Conservation (phyloP, 2,888 invertebrate species). For the Agonum fuliginosum region DNA sequence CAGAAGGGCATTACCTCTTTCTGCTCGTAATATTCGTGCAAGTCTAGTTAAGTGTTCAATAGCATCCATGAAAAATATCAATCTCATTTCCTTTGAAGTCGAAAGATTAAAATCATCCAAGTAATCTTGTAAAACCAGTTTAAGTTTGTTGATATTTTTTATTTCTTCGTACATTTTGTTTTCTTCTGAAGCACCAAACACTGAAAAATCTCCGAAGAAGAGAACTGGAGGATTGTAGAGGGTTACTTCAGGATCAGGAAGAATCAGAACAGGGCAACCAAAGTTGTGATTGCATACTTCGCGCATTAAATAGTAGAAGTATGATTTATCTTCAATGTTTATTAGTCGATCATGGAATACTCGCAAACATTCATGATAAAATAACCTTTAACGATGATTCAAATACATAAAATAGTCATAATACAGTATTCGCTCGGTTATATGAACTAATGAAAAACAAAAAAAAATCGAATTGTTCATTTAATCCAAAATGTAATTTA, state of each 20-base stretch:
- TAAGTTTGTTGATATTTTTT: constrained; percentile 82
- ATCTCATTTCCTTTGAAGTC: constrained; percentile 85
- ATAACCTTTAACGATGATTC: constrained; percentile 83
- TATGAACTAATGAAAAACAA: no score
- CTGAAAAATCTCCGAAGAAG: constrained; percentile 90
- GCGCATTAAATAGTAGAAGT: constrained; percentile 84
- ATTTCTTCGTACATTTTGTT: constrained; percentile 90
- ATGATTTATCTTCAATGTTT: constrained; percentile 86
- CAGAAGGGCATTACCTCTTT: constrained; percentile 91
- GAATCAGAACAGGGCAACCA: constrained; percentile 76
- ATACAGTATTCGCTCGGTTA: no score
- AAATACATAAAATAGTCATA: no score
- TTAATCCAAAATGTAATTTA: no score
- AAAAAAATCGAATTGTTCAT: no score
- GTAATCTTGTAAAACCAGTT: constrained; percentile 85
- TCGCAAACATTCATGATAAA: constrained; percentile 93
- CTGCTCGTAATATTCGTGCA: constrained; percentile 87
- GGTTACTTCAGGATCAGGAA: constrained; percentile 78
- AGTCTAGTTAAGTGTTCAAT: constrained; percentile 91
- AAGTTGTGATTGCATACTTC: constrained; percentile 80
- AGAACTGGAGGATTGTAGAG: constrained; percentile 80
- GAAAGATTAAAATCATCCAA: constrained; percentile 88
- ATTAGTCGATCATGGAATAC: constrained; percentile 94
- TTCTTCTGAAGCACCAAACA: constrained; percentile 82
- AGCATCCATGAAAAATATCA: constrained; percentile 93